A percentile compares a stretch with the other conserved stretches of the same genome.
Conservation (phyloP, 1,140 invertebrate genomes). For the Procambarus clarkii region DNA sequence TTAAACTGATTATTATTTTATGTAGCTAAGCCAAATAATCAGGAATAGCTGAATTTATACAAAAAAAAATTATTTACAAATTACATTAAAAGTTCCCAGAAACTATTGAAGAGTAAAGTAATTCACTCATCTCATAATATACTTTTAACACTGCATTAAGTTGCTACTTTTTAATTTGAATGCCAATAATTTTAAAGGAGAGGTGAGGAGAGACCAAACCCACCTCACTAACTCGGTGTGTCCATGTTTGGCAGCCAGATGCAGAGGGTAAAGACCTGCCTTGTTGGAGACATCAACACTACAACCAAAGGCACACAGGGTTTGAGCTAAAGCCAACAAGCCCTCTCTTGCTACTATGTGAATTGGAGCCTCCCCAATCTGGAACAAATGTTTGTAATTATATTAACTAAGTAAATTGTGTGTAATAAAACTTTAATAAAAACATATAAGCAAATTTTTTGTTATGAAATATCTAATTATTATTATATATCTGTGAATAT, state of each 20-base stretch:
- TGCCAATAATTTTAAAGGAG: not conserved
- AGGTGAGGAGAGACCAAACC: not conserved
- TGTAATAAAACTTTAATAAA: too few species aligned
- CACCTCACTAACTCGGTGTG: constrained; percentile 85
- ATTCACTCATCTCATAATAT: too few species aligned
- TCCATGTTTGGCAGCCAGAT: constrained; percentile 85
- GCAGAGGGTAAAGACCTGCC: constrained; percentile 84
- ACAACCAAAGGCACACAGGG: constrained; percentile 85
- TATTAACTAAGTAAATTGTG: not conserved
- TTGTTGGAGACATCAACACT: constrained; percentile 83
- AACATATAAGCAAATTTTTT: too few species aligned
- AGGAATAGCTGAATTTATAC: too few species aligned
- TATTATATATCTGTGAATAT: too few species aligned
- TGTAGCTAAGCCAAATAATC: too few species aligned
- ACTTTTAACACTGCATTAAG: too few species aligned
- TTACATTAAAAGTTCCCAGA: not conserved
- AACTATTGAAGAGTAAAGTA: too few species aligned
- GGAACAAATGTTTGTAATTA: constrained; percentile 68
- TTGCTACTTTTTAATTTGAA: not conserved
- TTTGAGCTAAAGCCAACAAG: constrained; percentile 83
- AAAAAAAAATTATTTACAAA: too few species aligned
- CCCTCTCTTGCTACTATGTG: constrained; percentile 85
- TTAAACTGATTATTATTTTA: too few species aligned
- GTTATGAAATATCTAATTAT: too few species aligned
- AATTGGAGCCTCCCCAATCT: constrained; percentile 86